A percentile compares a stretch with the other conserved stretches of the same genome.
Evolutionary conservation across 2,797 vertebrate species (phyloP).

Genomic region (Falco columbarius): DNA sequence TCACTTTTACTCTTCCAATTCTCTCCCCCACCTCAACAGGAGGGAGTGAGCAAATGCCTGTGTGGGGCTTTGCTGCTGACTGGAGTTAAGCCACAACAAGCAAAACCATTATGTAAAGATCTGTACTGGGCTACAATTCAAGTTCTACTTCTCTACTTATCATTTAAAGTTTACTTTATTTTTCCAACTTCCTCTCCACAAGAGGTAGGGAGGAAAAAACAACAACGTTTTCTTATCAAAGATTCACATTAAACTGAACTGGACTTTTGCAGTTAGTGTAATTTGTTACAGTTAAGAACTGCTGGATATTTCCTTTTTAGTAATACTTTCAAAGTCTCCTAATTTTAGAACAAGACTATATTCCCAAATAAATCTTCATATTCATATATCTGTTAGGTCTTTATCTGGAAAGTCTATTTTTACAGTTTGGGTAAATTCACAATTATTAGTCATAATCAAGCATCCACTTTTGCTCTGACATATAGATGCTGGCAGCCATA

Average conservation of each 20-base stretch:
- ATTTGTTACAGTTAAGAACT: not conserved
- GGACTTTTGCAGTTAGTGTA: not conserved
- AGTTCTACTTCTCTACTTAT: not conserved
- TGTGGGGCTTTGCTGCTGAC: too few species aligned
- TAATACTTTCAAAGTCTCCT: not conserved
- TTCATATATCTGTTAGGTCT: not conserved
- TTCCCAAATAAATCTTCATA: not conserved
- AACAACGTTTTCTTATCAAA: not conserved
- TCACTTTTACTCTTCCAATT: too few species aligned
- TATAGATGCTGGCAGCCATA: not conserved
- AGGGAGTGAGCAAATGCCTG: too few species aligned
- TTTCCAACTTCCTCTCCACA: not conserved
- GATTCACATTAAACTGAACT: not conserved
- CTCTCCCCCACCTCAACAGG: too few species aligned
- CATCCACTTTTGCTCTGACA: not conserved
- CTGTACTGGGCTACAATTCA: not conserved
- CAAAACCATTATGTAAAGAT: not conserved
- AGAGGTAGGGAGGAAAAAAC: not conserved
- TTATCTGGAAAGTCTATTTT: not conserved
- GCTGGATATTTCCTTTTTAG: not conserved
- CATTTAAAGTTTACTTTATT: not conserved
- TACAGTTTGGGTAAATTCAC: not conserved
- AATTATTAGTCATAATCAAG: slow-evolving; percentile 5
- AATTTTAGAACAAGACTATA: not conserved
- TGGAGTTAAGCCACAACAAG: too few species aligned